These are phyloP conservation scores for Boleophthalmus pectinirostris DNA, from an alignment of 2,113 vertebrate genomes.

Conservation along the genomic window DNA sequence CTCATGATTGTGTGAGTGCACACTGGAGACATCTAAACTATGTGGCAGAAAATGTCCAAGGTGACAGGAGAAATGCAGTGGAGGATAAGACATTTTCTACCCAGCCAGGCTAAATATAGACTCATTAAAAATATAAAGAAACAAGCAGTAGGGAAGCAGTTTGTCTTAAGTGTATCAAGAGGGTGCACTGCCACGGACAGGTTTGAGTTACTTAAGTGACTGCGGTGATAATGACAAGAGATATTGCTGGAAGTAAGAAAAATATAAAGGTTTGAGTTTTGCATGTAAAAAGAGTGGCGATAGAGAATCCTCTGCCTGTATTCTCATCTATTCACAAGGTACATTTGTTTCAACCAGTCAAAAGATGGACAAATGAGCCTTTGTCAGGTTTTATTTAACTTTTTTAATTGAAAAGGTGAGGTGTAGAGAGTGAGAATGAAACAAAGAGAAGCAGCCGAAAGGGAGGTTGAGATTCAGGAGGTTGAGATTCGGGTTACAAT, in stretches of 20 bases:
- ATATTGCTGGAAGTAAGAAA: constrained; percentile 25
- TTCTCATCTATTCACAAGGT: constrained; percentile 46
- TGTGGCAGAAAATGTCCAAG: constrained; percentile 61
- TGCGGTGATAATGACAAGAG: constrained; percentile 8
- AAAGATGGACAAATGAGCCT: constrained; percentile 34
- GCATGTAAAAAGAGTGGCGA: constrained; percentile 10
- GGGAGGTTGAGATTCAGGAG: constrained; percentile 1
- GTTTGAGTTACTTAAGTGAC: constrained; percentile 37
- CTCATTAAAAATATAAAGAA: constrained; percentile 76
- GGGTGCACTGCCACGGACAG: constrained; percentile 43
- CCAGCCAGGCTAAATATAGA: constrained; percentile 66
- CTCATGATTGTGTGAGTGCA: constrained; percentile 13
- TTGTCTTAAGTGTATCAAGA: constrained; percentile 38
- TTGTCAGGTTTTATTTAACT: constrained; percentile 46
- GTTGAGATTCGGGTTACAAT: background rate
- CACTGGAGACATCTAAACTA: constrained; percentile 25
- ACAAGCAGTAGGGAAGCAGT: constrained; percentile 33
- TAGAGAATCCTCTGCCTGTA: constrained; percentile 26
- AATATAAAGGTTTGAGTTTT: constrained; percentile 21
- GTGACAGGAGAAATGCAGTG: constrained; percentile 65
- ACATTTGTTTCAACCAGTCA: constrained; percentile 27
- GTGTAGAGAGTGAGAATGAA: constrained; percentile 11
- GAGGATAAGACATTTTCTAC: constrained; percentile 56
- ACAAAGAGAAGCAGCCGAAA: background rate
- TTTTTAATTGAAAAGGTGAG: constrained; percentile 51